Evolutionary conservation across 2,888 invertebrate species (phyloP), one percentile per base, ranked within the genome.

Genomic region (Drosophila multiciliata): DNA sequence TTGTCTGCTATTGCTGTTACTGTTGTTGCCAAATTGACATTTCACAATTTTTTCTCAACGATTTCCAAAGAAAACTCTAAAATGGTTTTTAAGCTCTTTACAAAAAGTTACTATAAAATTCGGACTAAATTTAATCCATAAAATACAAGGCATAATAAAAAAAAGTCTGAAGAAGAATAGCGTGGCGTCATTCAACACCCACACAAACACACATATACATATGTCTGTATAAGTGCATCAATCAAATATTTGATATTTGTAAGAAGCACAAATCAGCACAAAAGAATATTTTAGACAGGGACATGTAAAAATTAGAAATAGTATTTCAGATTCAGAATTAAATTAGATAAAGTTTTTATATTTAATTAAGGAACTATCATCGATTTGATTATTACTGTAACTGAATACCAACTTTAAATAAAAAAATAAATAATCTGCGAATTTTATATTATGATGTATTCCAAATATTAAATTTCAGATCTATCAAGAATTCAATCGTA

Each of bases 21-120:
- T 72, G 79, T 68, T 75, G 74, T 89, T 87, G 87, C 80, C 88
- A 89, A 89, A 87, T 87, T 87, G 80, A 83, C 82, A 88, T 87
- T 87, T 87, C 86, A 88, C 90, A 89, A 87, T 74, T 54, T 59
- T 58, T 58, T 45, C 54, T 69, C 77, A 71, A 75, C 73, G 29
- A n/a, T 32, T 26, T 60, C 15, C 59, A 45, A 68, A 45, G 55
- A 54, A 55, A 53, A 40, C 36, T 52, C 17, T 55, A 33, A 58
- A 63, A 36, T 57, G 17, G 36, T 48, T 66, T 65, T 53, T 36
- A 32, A 54, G 33, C 17, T 32, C n/a, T 23, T 12, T 20, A 29
- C 15, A n/a, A 65, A 66, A 53, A n/a, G 42, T 12, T 42, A 32
- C 40, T 32, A 2, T 33, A n/a, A 59, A 57, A 35, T 60, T 60